Evolutionary conservation across 1,140 invertebrate genomes (phyloP), one percentile per base, ranked within the genome.

Genomic region (Hypsibius dujardini): DNA sequence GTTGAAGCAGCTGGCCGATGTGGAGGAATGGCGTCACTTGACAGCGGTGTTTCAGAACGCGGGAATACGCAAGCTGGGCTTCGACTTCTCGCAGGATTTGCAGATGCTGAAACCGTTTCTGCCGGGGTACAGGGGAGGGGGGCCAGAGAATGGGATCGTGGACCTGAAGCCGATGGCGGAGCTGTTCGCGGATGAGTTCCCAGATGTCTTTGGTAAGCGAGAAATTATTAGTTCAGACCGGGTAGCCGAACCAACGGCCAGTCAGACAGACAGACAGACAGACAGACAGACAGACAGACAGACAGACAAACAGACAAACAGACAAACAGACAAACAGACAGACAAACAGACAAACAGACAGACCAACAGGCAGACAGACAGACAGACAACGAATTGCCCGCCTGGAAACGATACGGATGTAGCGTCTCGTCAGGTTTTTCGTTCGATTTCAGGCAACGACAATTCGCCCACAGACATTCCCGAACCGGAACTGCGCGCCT

Each of bases 1-100:
- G 3, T 72, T 81, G 42, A 67, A 67, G 0, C 62, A 67, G n/a
- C 50, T 56, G 7, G 7, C 50, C 0, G n/a, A n/a, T 28, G 28
- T 28, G n/a, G 50, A n/a, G 50, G 50, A 56, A 7, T 56, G 50
- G 50, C 7, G 50, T n/a, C 50, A 56, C 50, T 56, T 56, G 50
- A n/a, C 50, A 7, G n/a, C 7, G 7, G 50, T 56, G 7, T n/a
- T 56, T 7, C 7, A n/a, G 50, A 56, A n/a, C n/a, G 7, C 50
- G 50, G n/a, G 7, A 7, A 56, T 56, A 7, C 50, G 50, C 50
- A 56, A 56, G n/a, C 50, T 56, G 7, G 50, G 50, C n/a, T 56
- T 56, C 50, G 50, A 56, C n/a, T 56, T 56, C 50, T 7, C 7
- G 7, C 50, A 56, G n/a, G 50, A 56, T n/a, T 56, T n/a, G 7